Percentiles rank a stretch among this genome's conserved stretches.
Conservation (phyloP, 2,113 vertebrate genomes). For the Ivindomyrus marchei region DNA sequence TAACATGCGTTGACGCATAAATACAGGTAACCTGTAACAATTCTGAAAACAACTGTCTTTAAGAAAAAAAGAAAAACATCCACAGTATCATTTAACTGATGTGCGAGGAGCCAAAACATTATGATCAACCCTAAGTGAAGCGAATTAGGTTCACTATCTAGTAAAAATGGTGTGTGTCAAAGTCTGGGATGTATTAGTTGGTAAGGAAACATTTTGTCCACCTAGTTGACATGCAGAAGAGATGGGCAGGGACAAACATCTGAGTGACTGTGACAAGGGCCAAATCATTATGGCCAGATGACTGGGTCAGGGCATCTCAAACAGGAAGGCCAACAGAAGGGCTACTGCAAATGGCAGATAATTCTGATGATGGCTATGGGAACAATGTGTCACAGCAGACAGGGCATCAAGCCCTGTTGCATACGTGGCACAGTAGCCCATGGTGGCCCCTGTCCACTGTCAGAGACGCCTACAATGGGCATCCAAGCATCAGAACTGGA, state of each 20-base stretch:
- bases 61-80: background rate
- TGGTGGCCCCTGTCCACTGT: background rate
- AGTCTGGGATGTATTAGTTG: background rate
- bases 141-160: background rate
- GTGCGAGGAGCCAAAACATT: background rate
- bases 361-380: background rate
- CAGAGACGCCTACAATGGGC: background rate
- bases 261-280: background rate
- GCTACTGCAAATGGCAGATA: background rate
- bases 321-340: background rate
- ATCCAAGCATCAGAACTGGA: background rate
- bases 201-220: background rate
- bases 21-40: background rate
- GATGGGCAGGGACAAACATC: background rate
- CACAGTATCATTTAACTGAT: background rate
- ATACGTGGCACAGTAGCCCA: background rate
- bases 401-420: background rate
- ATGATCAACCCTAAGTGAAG: background rate
- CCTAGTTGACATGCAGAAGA: background rate
- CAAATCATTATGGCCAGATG: background rate
- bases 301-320: background rate
- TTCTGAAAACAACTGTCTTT: background rate
- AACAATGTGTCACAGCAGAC: background rate
- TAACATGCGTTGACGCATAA: background rate
- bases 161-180: background rate